Percentiles rank a stretch among this genome's conserved stretches.
Evolutionary conservation across 1,140 invertebrate genomes (phyloP).

Genomic region (Ceratosolen fusciceps): DNA sequence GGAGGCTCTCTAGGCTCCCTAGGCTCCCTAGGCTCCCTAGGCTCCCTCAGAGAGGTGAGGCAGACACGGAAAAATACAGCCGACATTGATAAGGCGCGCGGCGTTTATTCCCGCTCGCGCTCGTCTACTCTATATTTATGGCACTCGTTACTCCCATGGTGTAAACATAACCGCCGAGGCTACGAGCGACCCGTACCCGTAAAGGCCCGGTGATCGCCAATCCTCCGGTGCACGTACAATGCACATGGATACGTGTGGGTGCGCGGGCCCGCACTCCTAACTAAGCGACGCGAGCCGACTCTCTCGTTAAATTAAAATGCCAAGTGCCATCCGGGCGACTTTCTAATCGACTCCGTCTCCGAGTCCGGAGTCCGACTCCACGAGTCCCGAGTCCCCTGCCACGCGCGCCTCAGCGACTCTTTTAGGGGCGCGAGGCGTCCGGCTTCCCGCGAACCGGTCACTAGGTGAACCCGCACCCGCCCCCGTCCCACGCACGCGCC

Average conservation of each 20-base stretch:
- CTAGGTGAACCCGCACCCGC: conserved; percentile 66
- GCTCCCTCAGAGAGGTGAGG: too few species aligned
- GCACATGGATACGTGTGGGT: too few species aligned
- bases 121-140: conserved; percentile 44
- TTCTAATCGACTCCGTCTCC: conserved; percentile 64
- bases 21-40: too few species aligned
- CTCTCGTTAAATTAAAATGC: conserved; percentile 49
- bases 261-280: background rate
- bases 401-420: background rate
- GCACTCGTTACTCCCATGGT: conserved; percentile 44
- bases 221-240: conserved; percentile 30
- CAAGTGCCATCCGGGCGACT: conserved; percentile 53
- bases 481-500: too few species aligned
- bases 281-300: too few species aligned
- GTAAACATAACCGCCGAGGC: conserved; percentile 26
- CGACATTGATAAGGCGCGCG: conserved; percentile 39
- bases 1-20: too few species aligned
- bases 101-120: conserved; percentile 28
- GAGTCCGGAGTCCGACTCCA: conserved; percentile 32
- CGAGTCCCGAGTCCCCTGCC: background rate
- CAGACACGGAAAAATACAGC: conserved; percentile 6
- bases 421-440: background rate
- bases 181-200: background rate
- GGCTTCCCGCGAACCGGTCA: conserved; percentile 63
- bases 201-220: background rate